Evolutionary conservation across 2,888 invertebrate genomes (phyloP), one percentile per base, ranked within the genome.

Genomic region (Tridacna gigas): DNA sequence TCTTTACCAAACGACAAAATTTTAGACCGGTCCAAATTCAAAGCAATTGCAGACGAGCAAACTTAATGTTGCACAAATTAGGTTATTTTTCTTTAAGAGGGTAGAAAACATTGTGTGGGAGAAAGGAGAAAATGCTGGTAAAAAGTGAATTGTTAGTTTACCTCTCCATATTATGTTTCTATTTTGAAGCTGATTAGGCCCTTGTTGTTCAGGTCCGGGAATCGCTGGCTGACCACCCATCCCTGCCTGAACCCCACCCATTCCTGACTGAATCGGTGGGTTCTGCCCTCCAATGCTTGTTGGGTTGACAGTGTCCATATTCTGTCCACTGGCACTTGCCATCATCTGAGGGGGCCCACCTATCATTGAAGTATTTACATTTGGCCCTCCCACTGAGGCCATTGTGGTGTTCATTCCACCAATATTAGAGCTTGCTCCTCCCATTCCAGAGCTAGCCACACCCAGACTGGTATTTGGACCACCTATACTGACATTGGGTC

Each of bases 101-200:
- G n/a, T n/a, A n/a, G n/a, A n/a, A n/a, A n/a, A n/a, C n/a, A n/a
- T n/a, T n/a, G n/a, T 37, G 37, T 37, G 37, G 37, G 37, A 37
- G n/a, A 37, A 37, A 37, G 37, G 37, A 37, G 37, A 37, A 37
- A 37, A 37, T 37, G 37, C 37, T 37, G 37, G 2, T 7, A 37
- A 37, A 37, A 37, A 37, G 37, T 37, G 37, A 37, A 37, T 37
- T 37, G 37, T 37, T 37, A 7, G 37, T 37, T 20, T 84, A 90
- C 90, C 91, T 84, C 80, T 88, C 91, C 91, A 91, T 22, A 91
- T 90, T 18, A 90, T 89, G 45, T 89, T 90, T 51, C 90, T 89
- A 79, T 88, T 88, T 75, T 88, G 88, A 56, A 88, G 79, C 13
- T 80, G 85, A 61, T 80, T 77, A 0, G 81, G 45, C 18, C 75